Evolutionary conservation across 2,797 vertebrate species (phyloP), one percentile per base, ranked within the genome.

Genomic region (Rhynchonycteris naso): DNA sequence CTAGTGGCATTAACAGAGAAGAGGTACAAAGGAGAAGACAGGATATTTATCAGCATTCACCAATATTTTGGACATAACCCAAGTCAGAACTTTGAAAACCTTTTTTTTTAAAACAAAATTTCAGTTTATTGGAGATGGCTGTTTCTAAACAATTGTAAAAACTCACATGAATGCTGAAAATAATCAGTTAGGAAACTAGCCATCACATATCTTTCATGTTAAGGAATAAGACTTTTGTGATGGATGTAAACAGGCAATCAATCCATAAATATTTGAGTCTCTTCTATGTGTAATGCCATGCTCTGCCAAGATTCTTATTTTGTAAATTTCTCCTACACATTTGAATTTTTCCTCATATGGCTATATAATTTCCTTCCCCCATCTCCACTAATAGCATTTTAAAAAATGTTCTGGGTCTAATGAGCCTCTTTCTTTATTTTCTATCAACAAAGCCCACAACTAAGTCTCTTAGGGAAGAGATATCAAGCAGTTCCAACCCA

Each of bases 141-240:
- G n/a, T 69, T 92, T 91, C 65, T 84, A 35, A 97, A 97, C 76
- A 97, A 96, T 9, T 81, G 68, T 26, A 96, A 94, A 96, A 93
- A 93, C 86, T 82, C 54, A 91, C 75, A 91, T 80, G 38, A 93
- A 79, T 87, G 50, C 28, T 90, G 65, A 54, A 95, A 96, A 91
- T 92, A 90, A 90, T 90, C 54, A 90, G 6, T 92, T 81, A 95
- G 72, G 93, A 95, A 96, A 91, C 43, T 87, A 96, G 91, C 78
- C 56, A 96, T 9, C 35, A 96, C 90, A 82, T 93, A 95, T 82
- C 79, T 75, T 54, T 4, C 47, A 63, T 90, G 66, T 78, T 91
- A 88, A 94, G 84, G 56, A 93, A 56, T 85, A 90, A 80, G 30
- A 85, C 69, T 94, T 93, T 86, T 88, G 69, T 91, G 78, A 93